Evolutionary conservation across 2,888 invertebrate genomes (phyloP), one percentile per base, ranked within the genome.

Genomic region (Andrena chrysosceles): DNA sequence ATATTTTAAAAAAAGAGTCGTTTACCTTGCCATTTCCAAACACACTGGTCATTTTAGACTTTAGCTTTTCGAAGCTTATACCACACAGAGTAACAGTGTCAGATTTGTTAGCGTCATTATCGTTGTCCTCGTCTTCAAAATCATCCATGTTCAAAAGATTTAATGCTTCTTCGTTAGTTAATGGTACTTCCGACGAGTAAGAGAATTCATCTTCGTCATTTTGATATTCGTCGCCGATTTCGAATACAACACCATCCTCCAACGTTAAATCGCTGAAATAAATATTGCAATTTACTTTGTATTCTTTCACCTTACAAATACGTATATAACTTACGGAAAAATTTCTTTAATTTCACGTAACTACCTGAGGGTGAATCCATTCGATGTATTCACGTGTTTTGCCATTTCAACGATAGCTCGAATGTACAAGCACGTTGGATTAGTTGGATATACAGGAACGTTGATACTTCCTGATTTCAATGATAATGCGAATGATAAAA

Each of bases 131-230:
- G 16, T 79, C 73, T 4, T 68, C 5, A 52, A 84, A 88, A 67
- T 90, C 87, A 31, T 92, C 90, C 86, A 93, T 88, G 69, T 92
- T 92, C 26, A 93, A 77, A 42, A 91, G 67, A 79, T 87, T 89
- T 48, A 92, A 76, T 77, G 92, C 90, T 62, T 94, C 93, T 8
- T 91, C 87, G n/a, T 90, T 90, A 1, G 88, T 89, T 16, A 91
- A 85, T 6, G 85, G 78, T 4, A 89, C 68, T 42, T 84, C 75
- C 0, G 83, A 16, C 1, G 85, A 77, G 63, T 85, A 91, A 54
- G 67, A 33, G 48, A 83, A 89, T 4, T 91, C 90, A 6, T 91
- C 87, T 0, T 87, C 84, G 0, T 85, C 80, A 0, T 82, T 73
- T 0, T 68, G 2, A n/a, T 83, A 72, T 0, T 91, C 83, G 4